These are phyloP conservation scores for Blastobasis lacticolella DNA, from an alignment of 2,888 invertebrate genomes.

Conservation along the genomic window DNA sequence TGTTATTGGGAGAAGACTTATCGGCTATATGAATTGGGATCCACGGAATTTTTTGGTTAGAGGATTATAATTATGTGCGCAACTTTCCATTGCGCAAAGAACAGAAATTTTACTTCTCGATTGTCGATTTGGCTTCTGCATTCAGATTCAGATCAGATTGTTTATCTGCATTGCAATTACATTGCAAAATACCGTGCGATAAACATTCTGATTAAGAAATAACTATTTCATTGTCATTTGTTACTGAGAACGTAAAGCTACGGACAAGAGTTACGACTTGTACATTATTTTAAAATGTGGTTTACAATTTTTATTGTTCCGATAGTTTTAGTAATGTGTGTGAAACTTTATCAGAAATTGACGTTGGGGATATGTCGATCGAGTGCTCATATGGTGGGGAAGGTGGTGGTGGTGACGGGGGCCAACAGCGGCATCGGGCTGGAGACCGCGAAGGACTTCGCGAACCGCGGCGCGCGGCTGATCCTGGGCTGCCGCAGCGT, in stretches of 20 bases:
- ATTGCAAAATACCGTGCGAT: too few relatives aligned
- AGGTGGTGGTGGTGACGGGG: conserved; percentile 62
- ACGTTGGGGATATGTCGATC: conserved; percentile 54
- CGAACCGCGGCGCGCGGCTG: conserved; percentile 64
- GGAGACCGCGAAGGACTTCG: conserved; percentile 68
- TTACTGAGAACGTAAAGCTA: too few relatives aligned
- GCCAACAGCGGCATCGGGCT: conserved; percentile 69
- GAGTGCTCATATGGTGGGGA: conserved; percentile 62
- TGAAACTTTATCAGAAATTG: conserved; percentile 57
- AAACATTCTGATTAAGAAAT: conserved; percentile 7
- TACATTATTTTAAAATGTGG: too few relatives aligned
- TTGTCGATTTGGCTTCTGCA: too few relatives aligned
- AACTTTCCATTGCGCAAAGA: too few relatives aligned
- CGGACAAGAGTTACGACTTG: too few relatives aligned
- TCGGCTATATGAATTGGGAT: too few relatives aligned
- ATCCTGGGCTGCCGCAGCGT: conserved; percentile 67
- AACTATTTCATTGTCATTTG: neutral
- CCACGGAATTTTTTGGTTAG: too few relatives aligned
- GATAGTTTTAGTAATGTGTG: conserved; percentile 28
- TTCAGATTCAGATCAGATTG: too few relatives aligned
- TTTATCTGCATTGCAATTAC: conserved; percentile 5
- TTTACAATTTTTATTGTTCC: conserved; percentile 1
- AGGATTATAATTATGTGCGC: too few relatives aligned
- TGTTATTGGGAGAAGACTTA: too few relatives aligned
- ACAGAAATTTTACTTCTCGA: too few relatives aligned